Evolutionary conservation across 1,140 invertebrate genomes (phyloP), one percentile per base, ranked within the genome.

Genomic region (Zaprionus camerounensis): DNA sequence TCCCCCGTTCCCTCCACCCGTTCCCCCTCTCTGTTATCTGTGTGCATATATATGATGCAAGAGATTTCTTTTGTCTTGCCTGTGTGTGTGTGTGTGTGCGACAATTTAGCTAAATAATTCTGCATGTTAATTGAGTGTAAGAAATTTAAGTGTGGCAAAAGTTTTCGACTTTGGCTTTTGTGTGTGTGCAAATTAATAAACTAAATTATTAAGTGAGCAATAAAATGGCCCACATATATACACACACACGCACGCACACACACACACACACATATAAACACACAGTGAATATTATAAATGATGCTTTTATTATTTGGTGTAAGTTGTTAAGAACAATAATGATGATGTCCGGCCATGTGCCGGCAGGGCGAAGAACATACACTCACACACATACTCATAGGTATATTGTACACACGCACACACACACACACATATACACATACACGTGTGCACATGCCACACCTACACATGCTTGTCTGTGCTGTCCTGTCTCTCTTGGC

Each of bases 41-140:
- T 56, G 26, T 49, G 49, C 57, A 26, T 62, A 73, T 51, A 55
- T 44, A 56, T 66, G 46, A 66, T 51, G 53, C 38, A 44, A 72
- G 46, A 61, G 49, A 72, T 76, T 76, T 76, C 75, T 68, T 68
- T 65, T 34, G 24, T 53, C 28, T 31, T 66, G 28, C 13, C 17
- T 31, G 22, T 38, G 28, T 63, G 51, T 44, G 56, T 36, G 46
- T 69, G 56, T 63, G 59, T 51, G 28, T 66, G 36, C 64, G 71
- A 81, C 83, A 83, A 88, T 88, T 88, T 88, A 79, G 85, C 73
- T 88, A 88, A 87, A 88, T 88, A 88, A 88, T 88, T 84, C 85
- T 68, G 57, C 78, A 88, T 90, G 85, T 88, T 88, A 88, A 88
- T 88, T 88, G 85, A 88, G 85, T 88, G 84, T 82, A 88, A 88